Evolutionary conservation across 1,140 invertebrate genomes (phyloP).

Genomic region (Pseudomyrmex gracilis): DNA sequence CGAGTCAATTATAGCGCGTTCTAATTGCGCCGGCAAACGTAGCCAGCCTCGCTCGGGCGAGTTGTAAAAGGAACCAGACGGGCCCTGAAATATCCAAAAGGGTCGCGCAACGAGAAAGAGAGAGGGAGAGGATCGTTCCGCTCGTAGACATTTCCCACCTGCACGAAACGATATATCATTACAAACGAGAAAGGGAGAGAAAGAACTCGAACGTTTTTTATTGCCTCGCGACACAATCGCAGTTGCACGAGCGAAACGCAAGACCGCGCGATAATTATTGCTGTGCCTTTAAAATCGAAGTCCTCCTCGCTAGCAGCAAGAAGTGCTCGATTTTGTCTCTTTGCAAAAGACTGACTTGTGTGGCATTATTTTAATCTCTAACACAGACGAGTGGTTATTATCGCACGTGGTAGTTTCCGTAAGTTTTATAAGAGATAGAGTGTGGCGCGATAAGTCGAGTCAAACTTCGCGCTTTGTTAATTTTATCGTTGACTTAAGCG

Average conservation of each 20-base stretch:
- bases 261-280: conserved; percentile 61
- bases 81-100: conserved; percentile 61
- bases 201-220: conserved; percentile 62
- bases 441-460: too few relatives aligned
- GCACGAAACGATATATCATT: conserved; percentile 68
- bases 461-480: neutral
- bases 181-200: conserved; percentile 65
- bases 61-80: conserved; percentile 34
- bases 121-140: conserved; percentile 15
- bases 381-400: neutral
- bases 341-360: conserved; percentile 6
- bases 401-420: too few relatives aligned
- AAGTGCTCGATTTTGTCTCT: conserved; percentile 56
- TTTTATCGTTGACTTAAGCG: neutral
- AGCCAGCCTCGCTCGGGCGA: conserved; percentile 30
- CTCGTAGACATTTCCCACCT: conserved; percentile 67
- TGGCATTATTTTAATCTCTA: neutral
- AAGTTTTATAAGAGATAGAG: too few relatives aligned
- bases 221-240: conserved; percentile 51
- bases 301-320: too few relatives aligned
- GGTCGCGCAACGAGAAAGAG: conserved; percentile 1
- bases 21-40: conserved; percentile 30
- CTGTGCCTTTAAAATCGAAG: conserved; percentile 38
- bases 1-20: conserved; percentile 54
- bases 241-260: conserved; percentile 35